These are phyloP conservation scores for Colletes latitarsis DNA, from an alignment of 1,140 invertebrate genomes.

Conservation along the genomic window DNA sequence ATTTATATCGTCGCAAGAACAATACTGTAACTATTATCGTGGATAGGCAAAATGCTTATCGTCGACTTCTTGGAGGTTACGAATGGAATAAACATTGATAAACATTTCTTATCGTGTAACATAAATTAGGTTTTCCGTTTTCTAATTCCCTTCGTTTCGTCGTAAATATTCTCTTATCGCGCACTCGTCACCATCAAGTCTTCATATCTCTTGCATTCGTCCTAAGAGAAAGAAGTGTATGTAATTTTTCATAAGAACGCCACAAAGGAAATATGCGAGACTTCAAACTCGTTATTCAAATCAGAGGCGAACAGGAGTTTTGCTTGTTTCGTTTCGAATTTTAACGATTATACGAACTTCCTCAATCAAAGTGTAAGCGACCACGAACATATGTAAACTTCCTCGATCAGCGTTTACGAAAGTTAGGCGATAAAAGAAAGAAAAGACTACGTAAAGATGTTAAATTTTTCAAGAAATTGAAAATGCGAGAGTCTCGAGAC, in stretches of 20 bases:
- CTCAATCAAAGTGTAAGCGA: not conserved
- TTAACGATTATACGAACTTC: not conserved
- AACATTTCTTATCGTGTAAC: constrained; percentile 9
- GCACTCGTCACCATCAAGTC: not conserved
- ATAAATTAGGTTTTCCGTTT: constrained; percentile 27
- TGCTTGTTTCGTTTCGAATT: not conserved
- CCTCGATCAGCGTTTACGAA: not conserved
- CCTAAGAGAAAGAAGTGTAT: not conserved
- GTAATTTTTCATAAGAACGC: no score
- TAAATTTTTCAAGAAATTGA: no score
- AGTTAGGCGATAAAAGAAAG: no score
- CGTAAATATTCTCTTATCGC: not conserved
- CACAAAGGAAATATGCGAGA: not conserved
- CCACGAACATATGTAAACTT: not conserved
- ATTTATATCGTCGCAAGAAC: no score
- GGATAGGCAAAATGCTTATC: not conserved
- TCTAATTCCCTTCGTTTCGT: not conserved
- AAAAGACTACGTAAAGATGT: no score
- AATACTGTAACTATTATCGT: not conserved
- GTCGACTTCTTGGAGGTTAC: not conserved
- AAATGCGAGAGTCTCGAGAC: no score
- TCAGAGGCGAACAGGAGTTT: not conserved
- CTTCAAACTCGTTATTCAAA: not conserved
- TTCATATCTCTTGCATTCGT: not conserved
- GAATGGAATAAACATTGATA: not conserved